Percentiles rank a stretch among this genome's conserved stretches.
These are phyloP conservation scores for Porites rus DNA, from an alignment of 92 coral and sea anemone genomes.

Conservation along the genomic window DNA sequence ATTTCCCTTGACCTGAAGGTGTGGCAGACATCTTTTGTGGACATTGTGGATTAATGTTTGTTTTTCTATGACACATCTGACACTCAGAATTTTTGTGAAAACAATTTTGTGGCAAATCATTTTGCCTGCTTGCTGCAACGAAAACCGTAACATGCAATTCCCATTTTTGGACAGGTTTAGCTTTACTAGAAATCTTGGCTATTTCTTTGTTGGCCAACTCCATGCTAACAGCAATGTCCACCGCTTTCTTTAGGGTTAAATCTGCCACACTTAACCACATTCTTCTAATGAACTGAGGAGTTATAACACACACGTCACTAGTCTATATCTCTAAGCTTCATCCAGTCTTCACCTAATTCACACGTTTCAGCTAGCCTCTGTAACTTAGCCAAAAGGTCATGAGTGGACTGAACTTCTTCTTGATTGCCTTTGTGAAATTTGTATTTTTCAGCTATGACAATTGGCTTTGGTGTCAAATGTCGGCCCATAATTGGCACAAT, in stretches of 20 bases:
- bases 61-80: too few relatives aligned
- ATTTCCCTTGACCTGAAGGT: neutral
- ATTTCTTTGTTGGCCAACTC: slow-evolving; percentile 34
- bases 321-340: slow-evolving; percentile 47
- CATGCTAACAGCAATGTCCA: slow-evolving; percentile 45
- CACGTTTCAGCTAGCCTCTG: slow-evolving; percentile 47
- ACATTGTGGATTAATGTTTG: slow-evolving; percentile 21
- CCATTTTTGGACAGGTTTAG: neutral
- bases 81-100: neutral
- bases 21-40: slow-evolving; percentile 29
- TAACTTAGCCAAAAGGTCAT: slow-evolving; percentile 54
- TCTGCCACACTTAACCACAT: slow-evolving; percentile 53
- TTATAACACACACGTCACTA: slow-evolving; percentile 55
- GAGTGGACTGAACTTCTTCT: slow-evolving; percentile 48
- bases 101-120: slow-evolving; percentile 59
- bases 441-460: slow-evolving; percentile 49
- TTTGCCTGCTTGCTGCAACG: slow-evolving; percentile 45
- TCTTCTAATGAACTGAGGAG: slow-evolving; percentile 24
- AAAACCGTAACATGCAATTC: slow-evolving; percentile 38
- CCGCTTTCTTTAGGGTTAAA: slow-evolving; percentile 38
- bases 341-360: slow-evolving; percentile 21
- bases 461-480: slow-evolving; percentile 56
- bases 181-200: neutral
- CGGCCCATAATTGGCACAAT: slow-evolving; percentile 39
- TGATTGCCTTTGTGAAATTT: slow-evolving; percentile 27